Evolutionary conservation across 2,113 vertebrate species (phyloP).

Genomic region (Struthidea cinerea): DNA sequence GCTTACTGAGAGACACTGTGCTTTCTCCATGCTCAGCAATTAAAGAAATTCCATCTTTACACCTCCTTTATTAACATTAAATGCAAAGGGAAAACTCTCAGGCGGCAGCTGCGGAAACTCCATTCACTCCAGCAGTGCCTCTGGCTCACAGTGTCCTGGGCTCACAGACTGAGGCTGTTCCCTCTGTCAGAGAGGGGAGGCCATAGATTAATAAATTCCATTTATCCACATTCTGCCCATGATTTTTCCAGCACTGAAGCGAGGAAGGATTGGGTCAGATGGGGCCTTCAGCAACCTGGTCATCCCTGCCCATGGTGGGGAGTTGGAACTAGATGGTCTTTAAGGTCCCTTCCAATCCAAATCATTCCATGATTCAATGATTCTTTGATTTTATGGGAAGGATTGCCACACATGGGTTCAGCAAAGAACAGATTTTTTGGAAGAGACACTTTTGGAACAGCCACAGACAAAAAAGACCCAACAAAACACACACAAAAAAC

Average conservation of each 20-base stretch:
- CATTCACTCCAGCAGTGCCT: neutral
- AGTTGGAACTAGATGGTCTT: neutral
- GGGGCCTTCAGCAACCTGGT: neutral
- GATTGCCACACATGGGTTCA: neutral
- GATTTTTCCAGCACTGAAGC: neutral
- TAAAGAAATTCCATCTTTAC: neutral
- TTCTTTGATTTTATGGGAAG: neutral
- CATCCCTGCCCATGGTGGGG: neutral
- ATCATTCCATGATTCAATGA: neutral
- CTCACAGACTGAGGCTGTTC: neutral
- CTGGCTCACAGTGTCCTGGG: neutral
- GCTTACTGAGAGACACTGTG: neutral
- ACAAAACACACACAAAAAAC: fast-evolving
- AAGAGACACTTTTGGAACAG: neutral
- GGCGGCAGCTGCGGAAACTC: fast-evolving
- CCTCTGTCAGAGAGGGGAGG: neutral
- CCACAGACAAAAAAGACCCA: neutral
- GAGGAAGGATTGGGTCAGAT: neutral
- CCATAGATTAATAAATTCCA: neutral
- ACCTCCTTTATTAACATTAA: neutral
- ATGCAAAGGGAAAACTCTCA: neutral
- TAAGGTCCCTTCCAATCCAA: neutral
- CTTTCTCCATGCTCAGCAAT: neutral
- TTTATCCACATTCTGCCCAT: neutral
- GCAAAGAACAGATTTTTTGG: neutral